A percentile compares a stretch with the other conserved stretches of the same genome.
Conservation (phyloP, 2,888 invertebrate genomes). For the Nezara viridula region DNA sequence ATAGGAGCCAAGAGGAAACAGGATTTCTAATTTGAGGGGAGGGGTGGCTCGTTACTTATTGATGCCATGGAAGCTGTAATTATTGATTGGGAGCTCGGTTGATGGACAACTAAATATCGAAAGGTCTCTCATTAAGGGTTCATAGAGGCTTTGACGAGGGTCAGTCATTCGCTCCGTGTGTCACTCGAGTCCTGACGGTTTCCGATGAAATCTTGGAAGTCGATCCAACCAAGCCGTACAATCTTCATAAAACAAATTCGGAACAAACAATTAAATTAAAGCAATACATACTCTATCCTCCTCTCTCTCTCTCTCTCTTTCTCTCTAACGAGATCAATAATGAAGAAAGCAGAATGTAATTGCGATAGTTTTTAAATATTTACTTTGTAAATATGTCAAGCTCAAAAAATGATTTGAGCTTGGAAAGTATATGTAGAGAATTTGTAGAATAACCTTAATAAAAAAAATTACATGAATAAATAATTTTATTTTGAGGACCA, state of each 20-base stretch:
- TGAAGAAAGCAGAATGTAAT: no score
- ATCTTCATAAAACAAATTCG: neutral
- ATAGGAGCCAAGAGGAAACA: neutral
- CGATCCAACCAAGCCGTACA: neutral
- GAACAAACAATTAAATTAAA: neutral
- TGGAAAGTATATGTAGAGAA: no score
- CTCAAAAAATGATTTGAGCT: no score
- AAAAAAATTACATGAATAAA: no score
- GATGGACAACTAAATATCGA: conserved; percentile 38
- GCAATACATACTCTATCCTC: no score
- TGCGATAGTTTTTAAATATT: no score
- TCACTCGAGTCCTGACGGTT: neutral
- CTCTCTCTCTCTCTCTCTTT: no score
- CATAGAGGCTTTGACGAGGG: neutral
- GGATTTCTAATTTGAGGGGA: neutral
- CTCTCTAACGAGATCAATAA: no score
- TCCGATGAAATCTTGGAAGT: neutral
- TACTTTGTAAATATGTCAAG: no score
- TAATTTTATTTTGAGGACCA: no score
- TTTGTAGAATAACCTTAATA: no score
- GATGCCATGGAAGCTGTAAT: neutral
- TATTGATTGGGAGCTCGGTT: neutral
- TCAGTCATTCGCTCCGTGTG: neutral
- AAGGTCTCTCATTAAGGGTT: conserved; percentile 1
- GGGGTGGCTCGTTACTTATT: neutral